A percentile compares a stretch with the other conserved stretches of the same genome.
Evolutionary conservation across 1,140 invertebrate species (phyloP).

Genomic region (Rhopalosiphum maidis): DNA sequence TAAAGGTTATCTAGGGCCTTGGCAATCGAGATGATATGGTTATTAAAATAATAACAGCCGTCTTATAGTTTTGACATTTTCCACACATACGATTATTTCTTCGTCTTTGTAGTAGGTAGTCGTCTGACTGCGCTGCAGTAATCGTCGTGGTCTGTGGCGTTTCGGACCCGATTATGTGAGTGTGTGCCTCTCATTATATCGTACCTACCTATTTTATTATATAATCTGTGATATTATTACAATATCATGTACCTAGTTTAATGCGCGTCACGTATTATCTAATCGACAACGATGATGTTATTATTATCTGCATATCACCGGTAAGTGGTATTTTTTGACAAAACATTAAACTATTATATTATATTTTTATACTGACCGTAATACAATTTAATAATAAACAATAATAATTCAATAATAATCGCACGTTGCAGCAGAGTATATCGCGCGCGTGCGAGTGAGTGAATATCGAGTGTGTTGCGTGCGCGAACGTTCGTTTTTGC

Average conservation of each 20-base stretch:
- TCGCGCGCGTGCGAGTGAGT: neutral
- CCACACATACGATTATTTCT: neutral
- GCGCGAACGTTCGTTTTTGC: neutral
- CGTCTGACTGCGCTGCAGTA: neutral
- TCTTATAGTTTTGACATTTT: neutral
- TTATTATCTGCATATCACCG: neutral
- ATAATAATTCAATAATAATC: neutral
- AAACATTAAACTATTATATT: neutral
- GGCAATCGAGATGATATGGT: neutral
- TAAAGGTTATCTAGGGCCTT: neutral
- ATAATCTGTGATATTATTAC: neutral
- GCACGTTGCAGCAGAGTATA: neutral
- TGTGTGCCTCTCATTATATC: neutral
- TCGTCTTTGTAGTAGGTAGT: neutral
- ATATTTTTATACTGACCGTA: neutral
- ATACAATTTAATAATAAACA: neutral
- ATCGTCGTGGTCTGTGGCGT: neutral
- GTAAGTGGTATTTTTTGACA: neutral
- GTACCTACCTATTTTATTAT: neutral
- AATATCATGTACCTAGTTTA: neutral
- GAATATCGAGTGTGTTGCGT: neutral
- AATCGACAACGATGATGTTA: neutral
- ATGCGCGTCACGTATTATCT: neutral
- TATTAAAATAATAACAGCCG: neutral
- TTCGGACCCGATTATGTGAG: neutral